Base-by-base conservation (phyloP, 2,888 invertebrate species). In the Luperina testacea region DNA sequence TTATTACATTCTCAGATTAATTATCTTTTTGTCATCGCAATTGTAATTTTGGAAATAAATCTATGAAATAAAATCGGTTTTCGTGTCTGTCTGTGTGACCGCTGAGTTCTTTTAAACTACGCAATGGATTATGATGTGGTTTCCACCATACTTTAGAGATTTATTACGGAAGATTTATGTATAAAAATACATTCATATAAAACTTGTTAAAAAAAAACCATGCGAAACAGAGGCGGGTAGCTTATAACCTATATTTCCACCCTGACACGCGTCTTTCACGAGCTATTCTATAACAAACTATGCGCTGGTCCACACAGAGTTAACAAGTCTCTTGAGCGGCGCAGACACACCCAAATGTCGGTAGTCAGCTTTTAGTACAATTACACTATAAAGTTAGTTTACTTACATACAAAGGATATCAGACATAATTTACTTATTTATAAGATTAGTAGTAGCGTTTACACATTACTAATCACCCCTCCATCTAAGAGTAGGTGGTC, bases 351-450 rank as follows among this genome's bases (percentile, higher is more conserved):
- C 87, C 72, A 51, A 53, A 24, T 72, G 81, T 80, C 82, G 87
- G 83, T 87, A 88, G 82, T 78, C 48, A 80, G 87, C 82, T 76
- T 80, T 68, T 9, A 84, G 76, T 57, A 45, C 68, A 79, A 63
- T 61, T 74, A 63, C 57, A 78, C 63, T 86, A 83, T 75, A 80
- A 77, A 74, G 69, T 84, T 84, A 78, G 51, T 72, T 77, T 86
- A 79, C 86, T 84, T 85, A 84, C 68, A 80, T 57, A 81, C 72
- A 77, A 72, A 77, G 76, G 81, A 81, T 85, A 83, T 84, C 68
- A 75, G 86, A 84, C 65, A 86, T 85, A 83, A 85, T 83, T 86
- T 79, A 83, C 87, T 86, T 85, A 85, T 48, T 59, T 63, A 48
- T 78, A 68, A 15, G 17, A 83, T 84, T 86, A 78, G 48, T 72